Conservation (phyloP, 2,113 vertebrate species). For the Phodopus roborovskii region DNA sequence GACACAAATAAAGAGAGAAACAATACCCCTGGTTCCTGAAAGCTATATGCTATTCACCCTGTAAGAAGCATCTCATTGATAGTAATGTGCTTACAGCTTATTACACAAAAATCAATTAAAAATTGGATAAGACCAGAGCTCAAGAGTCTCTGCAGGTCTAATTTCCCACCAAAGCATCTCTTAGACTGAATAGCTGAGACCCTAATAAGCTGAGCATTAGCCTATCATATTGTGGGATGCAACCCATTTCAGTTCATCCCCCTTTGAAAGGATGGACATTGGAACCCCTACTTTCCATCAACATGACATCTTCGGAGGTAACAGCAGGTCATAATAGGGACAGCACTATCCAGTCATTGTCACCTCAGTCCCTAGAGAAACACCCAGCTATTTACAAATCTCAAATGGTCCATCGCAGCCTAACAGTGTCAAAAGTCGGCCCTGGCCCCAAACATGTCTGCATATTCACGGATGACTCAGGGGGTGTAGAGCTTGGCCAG, state of each 20-base stretch:
- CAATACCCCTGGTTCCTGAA: conserved; percentile 76
- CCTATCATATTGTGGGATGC: conserved; percentile 77
- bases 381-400: background rate
- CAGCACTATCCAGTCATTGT: background rate
- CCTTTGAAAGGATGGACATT: conserved; percentile 73
- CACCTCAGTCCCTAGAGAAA: background rate
- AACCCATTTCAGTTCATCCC: conserved; percentile 71
- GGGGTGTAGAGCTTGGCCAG: background rate
- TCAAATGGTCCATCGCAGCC: background rate
- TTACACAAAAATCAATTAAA: conserved; percentile 89
- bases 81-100: conserved; percentile 89
- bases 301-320: conserved; percentile 55
- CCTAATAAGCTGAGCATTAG: conserved; percentile 82
- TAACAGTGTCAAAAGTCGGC: background rate
- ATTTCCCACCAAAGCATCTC: conserved; percentile 84
- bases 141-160: conserved; percentile 85
- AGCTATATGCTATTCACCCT: conserved; percentile 77
- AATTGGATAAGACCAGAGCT: conserved; percentile 84
- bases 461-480: background rate
- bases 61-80: conserved; percentile 82
- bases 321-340: background rate
- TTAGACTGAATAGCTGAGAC: conserved; percentile 74
- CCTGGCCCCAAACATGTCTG: background rate
- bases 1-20: conserved; percentile 71
- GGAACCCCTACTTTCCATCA: conserved; percentile 61